These are phyloP conservation scores for Acanthochromis polyacanthus DNA, from an alignment of 2,113 vertebrate genomes.

Conservation along the genomic window DNA sequence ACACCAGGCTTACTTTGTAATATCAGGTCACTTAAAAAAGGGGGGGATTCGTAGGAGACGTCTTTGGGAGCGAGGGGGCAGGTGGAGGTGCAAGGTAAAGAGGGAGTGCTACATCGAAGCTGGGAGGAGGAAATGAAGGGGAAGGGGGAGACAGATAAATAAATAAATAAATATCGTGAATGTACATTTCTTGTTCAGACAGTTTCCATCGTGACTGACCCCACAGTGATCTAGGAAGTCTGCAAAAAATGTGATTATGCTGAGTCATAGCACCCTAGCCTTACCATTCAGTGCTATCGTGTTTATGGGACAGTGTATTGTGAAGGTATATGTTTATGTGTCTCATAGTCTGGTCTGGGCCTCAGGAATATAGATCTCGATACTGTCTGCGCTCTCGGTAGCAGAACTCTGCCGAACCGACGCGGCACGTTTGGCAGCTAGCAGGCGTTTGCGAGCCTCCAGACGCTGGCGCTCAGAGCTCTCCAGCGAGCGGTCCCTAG, in stretches of 20 bases:
- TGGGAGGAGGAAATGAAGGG: slow-evolving; percentile 53
- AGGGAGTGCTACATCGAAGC: slow-evolving; percentile 78
- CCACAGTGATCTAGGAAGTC: slow-evolving; percentile 68
- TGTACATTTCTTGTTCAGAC: slow-evolving; percentile 69
- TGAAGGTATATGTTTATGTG: slow-evolving; percentile 26
- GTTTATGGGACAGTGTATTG: slow-evolving; percentile 50
- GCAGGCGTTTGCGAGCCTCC: slow-evolving; percentile 93
- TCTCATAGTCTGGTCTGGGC: slow-evolving; percentile 98
- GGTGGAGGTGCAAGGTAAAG: slow-evolving; percentile 38
- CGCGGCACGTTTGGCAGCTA: slow-evolving; percentile 93
- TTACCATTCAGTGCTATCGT: slow-evolving; percentile 71
- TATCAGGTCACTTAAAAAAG: slow-evolving; percentile 65
- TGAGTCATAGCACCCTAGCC: slow-evolving; percentile 67
- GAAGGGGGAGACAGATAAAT: slow-evolving; percentile 36
- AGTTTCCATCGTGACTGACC: slow-evolving; percentile 48
- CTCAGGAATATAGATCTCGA: slow-evolving; percentile 99
- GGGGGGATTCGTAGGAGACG: slow-evolving; percentile 39
- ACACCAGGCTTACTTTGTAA: slow-evolving; percentile 68
- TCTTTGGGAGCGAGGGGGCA: slow-evolving; percentile 55
- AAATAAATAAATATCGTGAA: slow-evolving; percentile 70
- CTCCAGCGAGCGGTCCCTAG: slow-evolving; percentile 83
- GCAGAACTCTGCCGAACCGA: slow-evolving; percentile 97
- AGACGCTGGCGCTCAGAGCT: slow-evolving; percentile 93
- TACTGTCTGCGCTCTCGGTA: slow-evolving; percentile 97
- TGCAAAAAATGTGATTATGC: slow-evolving; percentile 52